These are phyloP conservation scores for Crocuta crocuta DNA, from an alignment of 2,113 vertebrate species.

Conservation along the genomic window DNA sequence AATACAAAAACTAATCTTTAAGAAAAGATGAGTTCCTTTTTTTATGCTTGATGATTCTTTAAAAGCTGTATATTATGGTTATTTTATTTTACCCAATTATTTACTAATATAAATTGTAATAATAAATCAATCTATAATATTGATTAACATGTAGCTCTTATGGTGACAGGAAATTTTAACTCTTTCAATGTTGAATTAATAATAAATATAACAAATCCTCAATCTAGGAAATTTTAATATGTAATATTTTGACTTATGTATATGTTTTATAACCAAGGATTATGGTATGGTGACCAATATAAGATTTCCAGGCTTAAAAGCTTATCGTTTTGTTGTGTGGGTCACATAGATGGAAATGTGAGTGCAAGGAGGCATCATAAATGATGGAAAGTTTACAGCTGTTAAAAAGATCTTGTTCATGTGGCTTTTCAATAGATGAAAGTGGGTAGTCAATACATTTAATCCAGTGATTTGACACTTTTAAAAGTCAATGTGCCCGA, in stretches of 20 bases:
- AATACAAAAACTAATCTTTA: not conserved
- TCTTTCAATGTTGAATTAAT: constrained; percentile 14
- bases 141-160: not conserved
- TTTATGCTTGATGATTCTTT: constrained; percentile 10
- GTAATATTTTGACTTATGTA: not conserved
- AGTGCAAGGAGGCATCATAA: not conserved
- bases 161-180: not conserved
- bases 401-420: not conserved
- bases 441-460: not conserved
- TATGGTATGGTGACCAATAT: not conserved
- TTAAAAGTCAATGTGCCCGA: not conserved
- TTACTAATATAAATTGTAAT: constrained; percentile 23
- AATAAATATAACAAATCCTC: not conserved
- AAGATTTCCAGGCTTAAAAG: not conserved
- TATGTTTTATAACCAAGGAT: constrained; percentile 7
- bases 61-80: not conserved
- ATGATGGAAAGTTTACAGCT: constrained; percentile 1
- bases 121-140: not conserved
- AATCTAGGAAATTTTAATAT: not conserved
- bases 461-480: not conserved
- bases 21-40: not conserved
- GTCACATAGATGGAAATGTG: not conserved
- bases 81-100: not conserved
- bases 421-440: constrained; percentile 3
- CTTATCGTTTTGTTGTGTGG: not conserved